These are phyloP conservation scores for Erannis defoliaria DNA, from an alignment of 2,888 invertebrate species.

Conservation along the genomic window DNA sequence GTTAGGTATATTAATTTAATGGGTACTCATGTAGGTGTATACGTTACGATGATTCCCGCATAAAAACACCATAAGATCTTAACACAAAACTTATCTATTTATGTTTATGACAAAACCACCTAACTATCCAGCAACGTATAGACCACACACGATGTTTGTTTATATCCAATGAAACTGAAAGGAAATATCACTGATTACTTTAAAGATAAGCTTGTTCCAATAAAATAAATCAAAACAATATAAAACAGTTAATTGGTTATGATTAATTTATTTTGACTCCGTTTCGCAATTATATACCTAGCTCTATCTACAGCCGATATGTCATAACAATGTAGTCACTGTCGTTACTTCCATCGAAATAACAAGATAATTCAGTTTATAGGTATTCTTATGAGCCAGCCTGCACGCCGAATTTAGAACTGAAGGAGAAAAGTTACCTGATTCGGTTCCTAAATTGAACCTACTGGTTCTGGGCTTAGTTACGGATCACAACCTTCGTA, in stretches of 20 bases:
- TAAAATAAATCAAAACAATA: slow-evolving; percentile 3
- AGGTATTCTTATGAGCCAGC: too few relatives aligned
- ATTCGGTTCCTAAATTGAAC: too few relatives aligned
- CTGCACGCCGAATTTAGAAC: too few relatives aligned
- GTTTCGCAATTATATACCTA: background rate
- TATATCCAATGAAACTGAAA: slow-evolving; percentile 28
- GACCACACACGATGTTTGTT: slow-evolving; percentile 44
- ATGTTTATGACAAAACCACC: slow-evolving; percentile 21
- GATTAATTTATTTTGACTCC: slow-evolving; percentile 1
- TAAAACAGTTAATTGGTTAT: slow-evolving; percentile 16
- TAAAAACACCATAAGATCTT: background rate
- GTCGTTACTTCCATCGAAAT: background rate
- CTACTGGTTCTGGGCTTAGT: too few relatives aligned
- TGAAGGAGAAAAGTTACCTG: too few relatives aligned
- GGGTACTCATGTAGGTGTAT: background rate
- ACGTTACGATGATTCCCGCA: background rate
- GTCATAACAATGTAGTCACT: background rate
- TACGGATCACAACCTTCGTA: too few relatives aligned
- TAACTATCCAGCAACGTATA: background rate
- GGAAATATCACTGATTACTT: slow-evolving; percentile 20
- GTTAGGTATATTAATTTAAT: too few relatives aligned
- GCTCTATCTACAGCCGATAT: too few relatives aligned
- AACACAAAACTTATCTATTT: slow-evolving; percentile 22
- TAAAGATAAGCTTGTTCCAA: slow-evolving; percentile 19
- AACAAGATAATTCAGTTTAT: too few relatives aligned